A percentile compares a stretch with the other conserved stretches of the same genome.
phyloP scores from a whole-genome alignment of 2,797 vertebrate species.

The Sebastes iracundus region DNA sequence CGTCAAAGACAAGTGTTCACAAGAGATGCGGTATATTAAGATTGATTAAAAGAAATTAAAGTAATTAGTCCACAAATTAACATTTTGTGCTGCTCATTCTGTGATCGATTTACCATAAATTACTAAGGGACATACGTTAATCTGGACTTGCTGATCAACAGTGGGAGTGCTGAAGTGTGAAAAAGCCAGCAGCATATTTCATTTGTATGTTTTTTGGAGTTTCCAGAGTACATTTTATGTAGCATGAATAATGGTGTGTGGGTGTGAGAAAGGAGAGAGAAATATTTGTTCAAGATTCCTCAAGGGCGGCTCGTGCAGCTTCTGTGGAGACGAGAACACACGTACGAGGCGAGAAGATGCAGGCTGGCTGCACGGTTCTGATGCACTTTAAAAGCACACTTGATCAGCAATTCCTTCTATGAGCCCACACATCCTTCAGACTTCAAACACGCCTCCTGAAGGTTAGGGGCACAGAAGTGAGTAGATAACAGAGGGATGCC shows the following conservation, averaged over 20 bases:
- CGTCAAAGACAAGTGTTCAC: neutral
- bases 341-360: conserved; percentile 13
- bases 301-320: conserved; percentile 38
- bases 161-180: neutral
- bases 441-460: conserved; percentile 62
- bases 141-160: neutral
- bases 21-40: neutral
- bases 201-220: conserved; percentile 11
- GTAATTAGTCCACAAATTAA: neutral
- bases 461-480: conserved; percentile 31
- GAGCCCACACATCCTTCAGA: conserved; percentile 49
- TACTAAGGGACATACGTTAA: neutral
- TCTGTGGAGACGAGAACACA: conserved; percentile 19
- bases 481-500: conserved; percentile 28
- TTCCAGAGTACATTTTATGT: conserved; percentile 9
- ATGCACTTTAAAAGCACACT: conserved; percentile 63
- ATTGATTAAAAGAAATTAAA: conserved; percentile 32
- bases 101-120: neutral
- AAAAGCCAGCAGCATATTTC: conserved; percentile 8
- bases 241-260: conserved; percentile 18
- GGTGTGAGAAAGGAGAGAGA: neutral
- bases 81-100: neutral
- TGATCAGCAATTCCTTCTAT: conserved; percentile 71
- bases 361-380: conserved; percentile 28
- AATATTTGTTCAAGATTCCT: conserved; percentile 54